Conservation (phyloP, 2,113 vertebrate genomes). For the Neopipo cinnamomea region DNA sequence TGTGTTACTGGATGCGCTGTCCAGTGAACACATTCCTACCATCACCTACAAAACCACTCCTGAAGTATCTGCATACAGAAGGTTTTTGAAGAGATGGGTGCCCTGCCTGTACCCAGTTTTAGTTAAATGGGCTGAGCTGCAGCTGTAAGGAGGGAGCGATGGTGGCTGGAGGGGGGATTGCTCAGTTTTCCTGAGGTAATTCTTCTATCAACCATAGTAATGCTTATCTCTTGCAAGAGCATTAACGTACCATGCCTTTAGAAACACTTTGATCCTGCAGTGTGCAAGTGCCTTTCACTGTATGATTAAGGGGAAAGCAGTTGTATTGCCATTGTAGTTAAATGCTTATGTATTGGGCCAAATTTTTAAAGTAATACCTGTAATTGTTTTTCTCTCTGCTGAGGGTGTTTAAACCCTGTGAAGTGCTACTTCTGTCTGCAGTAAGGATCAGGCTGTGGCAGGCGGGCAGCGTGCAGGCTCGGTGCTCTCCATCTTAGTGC, state of each 20-base stretch:
- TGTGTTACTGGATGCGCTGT: background rate
- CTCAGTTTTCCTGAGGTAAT: background rate
- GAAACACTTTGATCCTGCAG: background rate
- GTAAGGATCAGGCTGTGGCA: background rate
- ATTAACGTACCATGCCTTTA: background rate
- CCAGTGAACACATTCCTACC: background rate
- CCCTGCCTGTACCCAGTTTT: fast-evolving
- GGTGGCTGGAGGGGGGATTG: background rate
- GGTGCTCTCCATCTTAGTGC: fast-evolving
- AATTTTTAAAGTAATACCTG: background rate
- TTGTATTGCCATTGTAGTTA: background rate
- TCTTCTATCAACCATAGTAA: background rate
- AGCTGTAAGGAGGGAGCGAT: fast-evolving
- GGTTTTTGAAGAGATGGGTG: fast-evolving
- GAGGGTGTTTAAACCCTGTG: background rate
- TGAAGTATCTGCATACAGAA: background rate
- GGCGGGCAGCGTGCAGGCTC: fast-evolving
- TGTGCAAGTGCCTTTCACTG: background rate
- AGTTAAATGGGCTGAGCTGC: background rate
- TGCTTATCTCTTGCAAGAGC: background rate
- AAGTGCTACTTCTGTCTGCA: background rate
- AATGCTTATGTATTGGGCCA: background rate
- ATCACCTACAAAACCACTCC: background rate
- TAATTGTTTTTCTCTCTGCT: background rate
- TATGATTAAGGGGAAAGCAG: background rate